phyloP scores from a whole-genome alignment of 2,113 vertebrate species.

The Mirza zaza region DNA sequence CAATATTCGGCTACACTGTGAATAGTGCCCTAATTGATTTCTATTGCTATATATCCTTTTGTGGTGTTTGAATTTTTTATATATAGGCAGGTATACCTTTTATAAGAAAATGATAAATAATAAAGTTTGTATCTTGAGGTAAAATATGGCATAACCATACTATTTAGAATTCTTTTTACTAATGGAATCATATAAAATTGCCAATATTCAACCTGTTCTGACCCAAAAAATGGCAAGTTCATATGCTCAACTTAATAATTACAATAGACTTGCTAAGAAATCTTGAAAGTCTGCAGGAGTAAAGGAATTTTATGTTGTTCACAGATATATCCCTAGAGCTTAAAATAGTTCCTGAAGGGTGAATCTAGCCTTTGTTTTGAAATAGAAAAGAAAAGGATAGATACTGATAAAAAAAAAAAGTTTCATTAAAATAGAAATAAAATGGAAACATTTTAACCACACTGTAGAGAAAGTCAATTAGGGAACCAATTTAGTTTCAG shows the following conservation, averaged over 20 bases:
- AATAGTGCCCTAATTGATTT: neutral
- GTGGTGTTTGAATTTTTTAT: neutral
- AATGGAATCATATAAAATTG: neutral
- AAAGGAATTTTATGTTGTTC: conserved; percentile 18
- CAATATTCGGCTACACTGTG: neutral
- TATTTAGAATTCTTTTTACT: neutral
- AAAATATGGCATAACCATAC: neutral
- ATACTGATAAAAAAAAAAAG: conserved; percentile 21
- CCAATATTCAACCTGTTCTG: neutral
- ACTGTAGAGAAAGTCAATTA: conserved; percentile 20
- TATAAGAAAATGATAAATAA: neutral
- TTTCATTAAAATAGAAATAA: conserved; percentile 10
- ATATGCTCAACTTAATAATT: neutral
- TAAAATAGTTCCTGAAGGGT: neutral
- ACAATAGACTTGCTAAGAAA: neutral
- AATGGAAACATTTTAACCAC: conserved; percentile 10
- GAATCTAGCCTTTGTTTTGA: conserved; percentile 30
- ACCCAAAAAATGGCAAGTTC: neutral
- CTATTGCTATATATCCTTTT: neutral
- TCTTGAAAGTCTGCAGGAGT: neutral
- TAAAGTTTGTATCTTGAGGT: neutral
- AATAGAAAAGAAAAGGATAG: conserved; percentile 16
- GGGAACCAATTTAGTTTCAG: neutral
- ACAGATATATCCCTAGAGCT: neutral
- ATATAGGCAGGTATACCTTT: neutral